Evolutionary conservation across 2,888 invertebrate species (phyloP).

Genomic region (Synergus gifuensis): DNA sequence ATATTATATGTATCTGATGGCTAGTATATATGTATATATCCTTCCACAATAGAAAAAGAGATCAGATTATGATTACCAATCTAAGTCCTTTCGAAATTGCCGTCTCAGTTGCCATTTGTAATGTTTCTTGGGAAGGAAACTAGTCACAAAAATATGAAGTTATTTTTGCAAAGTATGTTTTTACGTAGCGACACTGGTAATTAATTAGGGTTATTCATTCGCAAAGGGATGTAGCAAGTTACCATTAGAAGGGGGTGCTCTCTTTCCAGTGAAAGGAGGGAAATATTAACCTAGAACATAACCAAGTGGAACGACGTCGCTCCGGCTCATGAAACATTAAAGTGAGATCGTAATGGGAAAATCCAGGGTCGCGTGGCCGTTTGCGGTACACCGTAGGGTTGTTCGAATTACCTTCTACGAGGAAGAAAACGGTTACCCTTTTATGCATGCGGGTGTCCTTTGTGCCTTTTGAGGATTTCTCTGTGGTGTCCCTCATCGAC

Average conservation of each 20-base stretch:
- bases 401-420: conserved; percentile 54
- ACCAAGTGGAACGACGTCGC: conserved; percentile 40
- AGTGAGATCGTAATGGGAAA: conserved; percentile 60
- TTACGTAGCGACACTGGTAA: not conserved
- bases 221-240: conserved; percentile 22
- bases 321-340: conserved; percentile 58
- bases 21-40: not conserved
- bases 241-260: conserved; percentile 12
- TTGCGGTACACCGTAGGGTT: conserved; percentile 50
- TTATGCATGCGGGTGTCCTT: conserved; percentile 73
- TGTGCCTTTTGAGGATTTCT: conserved; percentile 73
- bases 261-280: conserved; percentile 13
- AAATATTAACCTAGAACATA: conserved; percentile 41
- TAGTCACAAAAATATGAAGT: no score
- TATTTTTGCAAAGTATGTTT: not conserved
- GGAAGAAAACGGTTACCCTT: conserved; percentile 66
- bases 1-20: conserved; percentile 2
- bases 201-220: conserved; percentile 41
- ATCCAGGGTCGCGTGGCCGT: conserved; percentile 59
- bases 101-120: not conserved
- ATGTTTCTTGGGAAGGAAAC: no score
- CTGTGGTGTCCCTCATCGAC: conserved; percentile 58
- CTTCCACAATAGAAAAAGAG: not conserved
- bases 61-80: not conserved
- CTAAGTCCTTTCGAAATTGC: not conserved